Base-by-base conservation (phyloP, 2,113 vertebrate species). In the Pygoscelis antarcticus region DNA sequence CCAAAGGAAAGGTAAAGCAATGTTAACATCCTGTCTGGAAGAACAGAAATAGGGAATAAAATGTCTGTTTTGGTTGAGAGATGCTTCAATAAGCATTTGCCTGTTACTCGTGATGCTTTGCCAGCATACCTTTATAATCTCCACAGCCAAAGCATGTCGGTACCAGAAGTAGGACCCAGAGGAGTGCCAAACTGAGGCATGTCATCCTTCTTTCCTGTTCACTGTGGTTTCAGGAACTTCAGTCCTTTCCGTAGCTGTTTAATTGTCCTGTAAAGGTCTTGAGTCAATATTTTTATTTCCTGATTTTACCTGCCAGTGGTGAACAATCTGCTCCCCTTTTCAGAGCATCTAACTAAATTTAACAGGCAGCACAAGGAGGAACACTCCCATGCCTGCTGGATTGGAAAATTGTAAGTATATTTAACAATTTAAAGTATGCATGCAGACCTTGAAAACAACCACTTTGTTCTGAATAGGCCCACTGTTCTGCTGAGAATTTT, bases 211-310 rank as follows among this genome's bases (percentile, higher is more conserved):
- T 97, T 98, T 96, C 93, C 95, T 95, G 85, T 75, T 88, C 94
- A 65, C 7, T 85, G 95, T 90, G 94, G 92, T 89, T 96, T 97
- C 95, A 91, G 91, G 57, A 96, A 90, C 93, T 96, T 69, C 82
- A 94, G 64, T 65, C 95, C 96, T 98, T 98, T 98, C 97, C 98
- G 97, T 97, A 93, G 79, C 85, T 97, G 23, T 97, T 98, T 97
- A 98, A 98, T 97, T 97, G 94, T 97, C 95, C 90, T 97, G 92
- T 90, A 98, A 97, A 98, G 23, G 85, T 84, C 96, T 95, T 92
- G 46, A 97, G 96, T 98, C 98, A 98, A 98, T 98, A 98, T 98
- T 98, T 98, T 97, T 96, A 96, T 97, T 98, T 98, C 97, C 98
- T 96, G 82, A 96, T 97, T 98, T 98, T 93, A 98, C 96, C 96